A percentile compares a stretch with the other conserved stretches of the same genome.
Evolutionary conservation across 2,113 vertebrate genomes (phyloP).

Genomic region (Romanogobio albipinnatus): DNA sequence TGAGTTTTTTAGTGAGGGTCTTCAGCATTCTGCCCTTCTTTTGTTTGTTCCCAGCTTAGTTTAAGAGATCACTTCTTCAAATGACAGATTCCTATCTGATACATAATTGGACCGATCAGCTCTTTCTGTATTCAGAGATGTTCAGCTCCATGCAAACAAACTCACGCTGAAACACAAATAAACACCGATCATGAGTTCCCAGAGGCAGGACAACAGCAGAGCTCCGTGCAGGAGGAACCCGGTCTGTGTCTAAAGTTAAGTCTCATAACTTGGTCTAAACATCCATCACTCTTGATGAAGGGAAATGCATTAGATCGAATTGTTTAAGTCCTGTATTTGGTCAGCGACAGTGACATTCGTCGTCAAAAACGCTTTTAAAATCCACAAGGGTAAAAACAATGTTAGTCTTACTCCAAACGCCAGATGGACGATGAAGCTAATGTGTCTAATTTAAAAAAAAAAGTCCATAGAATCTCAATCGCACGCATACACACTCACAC

Average conservation of each 20-base stretch:
- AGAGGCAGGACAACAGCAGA: background rate
- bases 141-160: conserved; percentile 24
- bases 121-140: conserved; percentile 8
- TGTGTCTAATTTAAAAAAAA: background rate
- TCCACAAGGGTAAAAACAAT: conserved; percentile 17
- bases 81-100: conserved; percentile 25
- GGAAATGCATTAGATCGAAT: background rate
- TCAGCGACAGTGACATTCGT: background rate
- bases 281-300: background rate
- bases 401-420: conserved; percentile 15
- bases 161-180: conserved; percentile 16
- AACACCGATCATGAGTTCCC: conserved; percentile 26
- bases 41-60: conserved; percentile 4
- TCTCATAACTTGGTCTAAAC: conserved; percentile 13
- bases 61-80: background rate
- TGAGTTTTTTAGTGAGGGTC: conserved; percentile 88
- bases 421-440: conserved; percentile 8
- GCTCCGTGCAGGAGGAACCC: background rate
- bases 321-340: conserved; percentile 8
- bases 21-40: conserved; percentile 78
- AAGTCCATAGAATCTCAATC: background rate
- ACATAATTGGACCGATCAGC: background rate
- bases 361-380: conserved; percentile 3
- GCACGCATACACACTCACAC: conserved; percentile 57
- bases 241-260: background rate